Base-by-base conservation (phyloP, 1,140 invertebrate genomes). In the Bursaphelenchus mucronatus region DNA sequence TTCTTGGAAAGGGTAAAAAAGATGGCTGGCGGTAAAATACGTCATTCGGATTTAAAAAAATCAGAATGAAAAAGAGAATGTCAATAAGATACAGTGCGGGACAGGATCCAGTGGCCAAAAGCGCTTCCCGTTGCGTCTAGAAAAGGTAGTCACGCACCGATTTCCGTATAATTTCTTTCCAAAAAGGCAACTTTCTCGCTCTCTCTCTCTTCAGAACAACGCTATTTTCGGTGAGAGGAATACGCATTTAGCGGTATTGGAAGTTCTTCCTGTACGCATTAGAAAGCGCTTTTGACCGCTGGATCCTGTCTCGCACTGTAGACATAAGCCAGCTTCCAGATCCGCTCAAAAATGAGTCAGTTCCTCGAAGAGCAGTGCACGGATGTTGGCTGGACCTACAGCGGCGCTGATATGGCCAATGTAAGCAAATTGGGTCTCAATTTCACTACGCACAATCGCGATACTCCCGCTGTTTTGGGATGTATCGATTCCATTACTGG, bases 401-500 rank as follows among this genome's bases (percentile, higher is more conserved):
- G 13, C 11, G 58, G 13, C 61, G 15, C 13, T 65, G 10, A 59
- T 30, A 50, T 59, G 13, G 50, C 15, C 17, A 15, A 65, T 6
- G 17, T 19, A 21, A 10, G 17, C 15, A 63, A 62, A n/a, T 30
- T 61, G 58, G 21, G 3, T 41, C n/a, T 66, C 13, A 66, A 66
- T 17, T 66, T 65, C 39, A 69, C 64, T 5, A 66, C 64, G 10
- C n/a, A 44, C 2, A 54, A 39, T 19, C 17, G 41, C 0, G 39
- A 64, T 21, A 66, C 64, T 40, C 15, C 50, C 43, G 50, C 21
- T 3, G 64, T 66, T 11, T 47, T 66, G 41, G 15, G 39, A 9
- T 66, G 64, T 45, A 66, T 66, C 11, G 11, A 54, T 17, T 47
- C 53, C 40, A 66, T 66, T 15, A 66, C 64, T 3, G 44, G 45